Evolutionary conservation across 1,140 invertebrate genomes (phyloP).

Genomic region (Pseudomyrmex pallidus): DNA sequence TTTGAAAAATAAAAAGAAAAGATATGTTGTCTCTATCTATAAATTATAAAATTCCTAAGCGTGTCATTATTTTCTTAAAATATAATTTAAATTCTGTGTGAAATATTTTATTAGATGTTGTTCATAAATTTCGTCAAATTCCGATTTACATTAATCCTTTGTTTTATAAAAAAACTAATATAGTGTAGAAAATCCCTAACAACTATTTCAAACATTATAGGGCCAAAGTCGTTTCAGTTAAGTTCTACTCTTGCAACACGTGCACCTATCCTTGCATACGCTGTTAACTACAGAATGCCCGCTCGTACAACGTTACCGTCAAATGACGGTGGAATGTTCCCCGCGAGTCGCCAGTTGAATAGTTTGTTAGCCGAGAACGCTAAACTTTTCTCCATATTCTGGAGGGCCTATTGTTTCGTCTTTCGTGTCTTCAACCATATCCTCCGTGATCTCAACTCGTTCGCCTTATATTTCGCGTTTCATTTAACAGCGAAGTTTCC

Average conservation of each 20-base stretch:
- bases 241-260: background rate
- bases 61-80: background rate
- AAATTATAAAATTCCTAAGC: conserved; percentile 3
- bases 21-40: background rate
- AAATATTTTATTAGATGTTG: background rate
- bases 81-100: background rate
- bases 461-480: background rate
- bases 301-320: conserved; percentile 2
- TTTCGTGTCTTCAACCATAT: conserved; percentile 16
- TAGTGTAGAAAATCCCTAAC: background rate
- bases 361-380: conserved; percentile 68
- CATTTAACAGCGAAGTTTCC: conserved; percentile 3
- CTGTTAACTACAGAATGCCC: conserved; percentile 3
- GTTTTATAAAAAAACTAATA: too few relatives aligned
- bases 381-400: conserved; percentile 35
- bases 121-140: background rate
- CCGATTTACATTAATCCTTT: too few relatives aligned
- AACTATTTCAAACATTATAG: background rate
- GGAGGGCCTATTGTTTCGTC: conserved; percentile 27
- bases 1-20: background rate
- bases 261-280: background rate
- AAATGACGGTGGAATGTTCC: conserved; percentile 24
- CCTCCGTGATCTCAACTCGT: background rate
- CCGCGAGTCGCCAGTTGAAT: conserved; percentile 55
- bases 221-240: background rate